Evolutionary conservation across 2,113 vertebrate genomes (phyloP).

Genomic region (Crotalus viridis): DNA sequence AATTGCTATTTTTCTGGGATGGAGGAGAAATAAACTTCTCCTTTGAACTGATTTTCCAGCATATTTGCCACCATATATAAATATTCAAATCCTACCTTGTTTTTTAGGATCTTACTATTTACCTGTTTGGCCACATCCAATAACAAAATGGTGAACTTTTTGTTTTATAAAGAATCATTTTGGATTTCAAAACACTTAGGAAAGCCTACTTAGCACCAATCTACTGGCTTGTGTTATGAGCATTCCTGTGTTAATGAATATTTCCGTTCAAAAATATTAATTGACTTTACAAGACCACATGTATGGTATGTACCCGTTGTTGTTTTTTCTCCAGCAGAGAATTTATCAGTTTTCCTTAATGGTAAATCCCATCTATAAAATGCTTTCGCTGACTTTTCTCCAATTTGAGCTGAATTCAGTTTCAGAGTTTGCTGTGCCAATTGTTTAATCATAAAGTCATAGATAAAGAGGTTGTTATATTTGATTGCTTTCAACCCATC

Average conservation of each 20-base stretch:
- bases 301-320: not conserved
- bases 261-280: not conserved
- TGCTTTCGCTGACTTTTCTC: not conserved
- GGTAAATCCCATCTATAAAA: not conserved
- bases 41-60: not conserved
- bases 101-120: not conserved
- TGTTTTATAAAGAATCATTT: not conserved
- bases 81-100: not conserved
- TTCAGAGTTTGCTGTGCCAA: not conserved
- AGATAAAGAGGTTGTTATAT: not conserved
- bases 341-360: not conserved
- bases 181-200: not conserved
- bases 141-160: not conserved
- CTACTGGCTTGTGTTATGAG: not conserved
- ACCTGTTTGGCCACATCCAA: not conserved
- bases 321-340: not conserved
- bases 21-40: not conserved
- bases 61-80: not conserved
- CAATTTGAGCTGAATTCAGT: not conserved
- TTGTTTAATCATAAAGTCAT: not conserved
- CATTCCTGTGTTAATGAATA: not conserved
- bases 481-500: not conserved
- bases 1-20: not conserved
- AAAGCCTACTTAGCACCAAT: not conserved
- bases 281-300: not conserved